Percentiles rank a stretch among this genome's conserved stretches.
Conservation (phyloP, 2,113 vertebrate genomes). For the Chroicocephalus ridibundus region DNA sequence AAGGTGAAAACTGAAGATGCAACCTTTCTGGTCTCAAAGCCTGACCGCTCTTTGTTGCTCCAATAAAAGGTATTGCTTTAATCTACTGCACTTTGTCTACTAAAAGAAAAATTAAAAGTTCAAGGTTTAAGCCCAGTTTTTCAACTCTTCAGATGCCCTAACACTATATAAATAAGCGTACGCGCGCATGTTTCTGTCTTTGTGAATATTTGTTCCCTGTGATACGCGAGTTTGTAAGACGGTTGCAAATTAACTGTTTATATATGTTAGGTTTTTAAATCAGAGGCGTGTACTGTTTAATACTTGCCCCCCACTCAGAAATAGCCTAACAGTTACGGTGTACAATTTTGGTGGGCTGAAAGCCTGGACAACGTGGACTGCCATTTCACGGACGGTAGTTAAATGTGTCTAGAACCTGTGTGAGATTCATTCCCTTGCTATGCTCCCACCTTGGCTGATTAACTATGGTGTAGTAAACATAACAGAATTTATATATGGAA, state of each 20-base stretch:
- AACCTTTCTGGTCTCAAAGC: constrained; percentile 55
- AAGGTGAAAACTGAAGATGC: constrained; percentile 52
- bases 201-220: background rate
- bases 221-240: background rate
- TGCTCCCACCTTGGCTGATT: background rate
- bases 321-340: background rate
- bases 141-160: background rate
- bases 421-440: background rate
- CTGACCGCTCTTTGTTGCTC: constrained; percentile 38
- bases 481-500: background rate
- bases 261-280: background rate
- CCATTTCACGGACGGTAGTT: background rate
- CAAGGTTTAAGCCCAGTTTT: background rate
- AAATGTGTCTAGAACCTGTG: background rate
- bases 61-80: constrained; percentile 56
- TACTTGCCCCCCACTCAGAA: background rate
- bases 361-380: background rate
- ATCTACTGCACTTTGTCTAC: constrained; percentile 34
- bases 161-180: background rate
- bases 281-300: background rate
- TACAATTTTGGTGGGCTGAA: background rate
- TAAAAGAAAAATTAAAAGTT: constrained; percentile 55
- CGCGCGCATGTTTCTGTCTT: background rate
- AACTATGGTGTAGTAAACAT: background rate
- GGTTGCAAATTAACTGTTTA: background rate